These are phyloP conservation scores for Pangasius macronema DNA, from an alignment of 2,797 vertebrate species.

Conservation along the genomic window DNA sequence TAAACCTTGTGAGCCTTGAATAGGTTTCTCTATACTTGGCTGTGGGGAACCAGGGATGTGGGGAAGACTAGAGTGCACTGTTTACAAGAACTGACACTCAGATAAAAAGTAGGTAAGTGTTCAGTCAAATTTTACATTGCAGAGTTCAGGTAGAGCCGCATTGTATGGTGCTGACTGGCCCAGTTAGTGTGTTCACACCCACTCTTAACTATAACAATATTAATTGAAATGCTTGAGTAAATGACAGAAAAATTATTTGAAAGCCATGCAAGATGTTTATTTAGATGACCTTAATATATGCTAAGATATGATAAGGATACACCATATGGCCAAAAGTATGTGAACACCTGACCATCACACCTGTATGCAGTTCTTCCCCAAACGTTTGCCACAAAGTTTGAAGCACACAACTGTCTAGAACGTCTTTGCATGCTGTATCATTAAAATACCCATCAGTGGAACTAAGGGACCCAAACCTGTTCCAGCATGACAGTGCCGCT, in stretches of 20 bases:
- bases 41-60: background rate
- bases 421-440: background rate
- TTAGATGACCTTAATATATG: background rate
- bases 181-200: background rate
- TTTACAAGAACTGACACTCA: background rate
- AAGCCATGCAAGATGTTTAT: background rate
- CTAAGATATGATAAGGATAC: background rate
- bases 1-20: background rate
- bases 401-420: background rate
- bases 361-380: background rate
- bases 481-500: background rate
- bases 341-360: background rate
- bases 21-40: background rate
- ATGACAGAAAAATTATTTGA: background rate
- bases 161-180: conserved; percentile 9
- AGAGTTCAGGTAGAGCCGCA: background rate
- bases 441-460: background rate
- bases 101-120: background rate
- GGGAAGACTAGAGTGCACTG: background rate
- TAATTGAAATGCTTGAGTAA: background rate
- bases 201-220: background rate
- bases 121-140: background rate
- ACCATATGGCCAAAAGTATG: background rate
- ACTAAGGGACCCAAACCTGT: background rate
- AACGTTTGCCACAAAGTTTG: background rate